Evolutionary conservation across 2,888 invertebrate genomes (phyloP).

Genomic region (Xiphydria camelus): DNA sequence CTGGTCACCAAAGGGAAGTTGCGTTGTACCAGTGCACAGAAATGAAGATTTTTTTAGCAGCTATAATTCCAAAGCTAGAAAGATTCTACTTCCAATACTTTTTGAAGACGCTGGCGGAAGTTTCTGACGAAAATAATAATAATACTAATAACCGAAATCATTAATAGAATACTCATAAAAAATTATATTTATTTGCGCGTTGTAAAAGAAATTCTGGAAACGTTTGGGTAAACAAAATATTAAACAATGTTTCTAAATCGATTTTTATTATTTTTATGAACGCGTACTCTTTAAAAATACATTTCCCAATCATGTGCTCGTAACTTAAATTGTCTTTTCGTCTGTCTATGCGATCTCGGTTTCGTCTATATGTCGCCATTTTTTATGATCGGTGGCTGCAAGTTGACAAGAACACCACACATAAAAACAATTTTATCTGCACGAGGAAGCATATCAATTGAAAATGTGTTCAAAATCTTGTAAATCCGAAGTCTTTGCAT

Average conservation of each 20-base stretch:
- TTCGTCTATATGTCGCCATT: slow-evolving; percentile 9
- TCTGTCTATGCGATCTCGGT: not conserved
- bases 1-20: slow-evolving; percentile 16
- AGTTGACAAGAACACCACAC: slow-evolving; percentile 21
- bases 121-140: not conserved
- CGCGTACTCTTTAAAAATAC: no score
- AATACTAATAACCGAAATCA: no score
- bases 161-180: no score
- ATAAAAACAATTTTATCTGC: slow-evolving; percentile 20
- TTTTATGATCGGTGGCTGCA: slow-evolving; percentile 18
- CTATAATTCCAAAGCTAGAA: slow-evolving; percentile 5
- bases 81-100: slow-evolving; percentile 7
- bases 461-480: slow-evolving; percentile 15
- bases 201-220: no score
- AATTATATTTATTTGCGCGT: no score
- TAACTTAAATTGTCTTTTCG: not conserved
- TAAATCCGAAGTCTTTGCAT: slow-evolving; percentile 20
- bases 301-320: not conserved
- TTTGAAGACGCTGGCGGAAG: slow-evolving; percentile 5
- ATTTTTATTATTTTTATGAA: not conserved
- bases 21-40: not conserved
- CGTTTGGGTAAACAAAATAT: not conserved
- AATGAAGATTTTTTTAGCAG: slow-evolving; percentile 2
- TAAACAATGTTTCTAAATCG: not conserved
- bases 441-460: slow-evolving; percentile 7